Evolutionary conservation across 2,113 vertebrate species (phyloP).

Genomic region (Trinectes maculatus): DNA sequence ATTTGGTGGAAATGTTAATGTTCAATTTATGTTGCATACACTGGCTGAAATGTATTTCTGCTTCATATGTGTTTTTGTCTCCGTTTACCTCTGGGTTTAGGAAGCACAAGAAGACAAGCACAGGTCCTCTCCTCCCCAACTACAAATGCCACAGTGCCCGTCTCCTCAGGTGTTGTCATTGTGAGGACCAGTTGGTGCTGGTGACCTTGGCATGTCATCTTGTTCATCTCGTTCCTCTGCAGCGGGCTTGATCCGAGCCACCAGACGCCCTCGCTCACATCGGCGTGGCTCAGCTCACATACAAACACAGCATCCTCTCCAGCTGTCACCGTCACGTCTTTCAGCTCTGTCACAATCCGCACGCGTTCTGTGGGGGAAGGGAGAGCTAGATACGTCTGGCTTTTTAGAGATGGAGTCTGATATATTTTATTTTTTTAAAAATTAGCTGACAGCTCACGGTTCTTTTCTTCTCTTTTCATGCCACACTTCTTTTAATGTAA

Average conservation of each 20-base stretch:
- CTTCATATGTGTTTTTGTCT: conserved; percentile 35
- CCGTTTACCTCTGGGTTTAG: conserved; percentile 82
- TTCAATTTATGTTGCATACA: background rate
- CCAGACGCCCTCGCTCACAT: conserved; percentile 88
- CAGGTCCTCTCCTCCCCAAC: conserved; percentile 77
- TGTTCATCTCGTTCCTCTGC: conserved; percentile 90
- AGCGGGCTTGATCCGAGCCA: conserved; percentile 87
- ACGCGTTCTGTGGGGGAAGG: conserved; percentile 77
- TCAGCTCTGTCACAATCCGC: conserved; percentile 85
- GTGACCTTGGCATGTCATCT: conserved; percentile 87
- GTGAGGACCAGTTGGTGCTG: conserved; percentile 92
- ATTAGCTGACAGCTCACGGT: background rate
- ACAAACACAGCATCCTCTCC: conserved; percentile 91
- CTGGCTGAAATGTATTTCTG: background rate
- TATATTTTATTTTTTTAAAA: background rate
- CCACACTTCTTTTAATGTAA: background rate
- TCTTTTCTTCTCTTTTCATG: conserved; percentile 8
- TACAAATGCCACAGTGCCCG: conserved; percentile 80
- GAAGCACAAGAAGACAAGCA: conserved; percentile 80
- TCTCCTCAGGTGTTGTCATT: conserved; percentile 91
- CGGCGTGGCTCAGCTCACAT: conserved; percentile 87
- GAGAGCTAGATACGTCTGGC: conserved; percentile 37
- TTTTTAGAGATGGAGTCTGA: conserved; percentile 37
- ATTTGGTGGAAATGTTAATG: background rate
- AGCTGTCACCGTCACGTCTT: conserved; percentile 85